Evolutionary conservation across 2,888 invertebrate species (phyloP), one percentile per base, ranked within the genome.

Genomic region (Epinotia demarniana): DNA sequence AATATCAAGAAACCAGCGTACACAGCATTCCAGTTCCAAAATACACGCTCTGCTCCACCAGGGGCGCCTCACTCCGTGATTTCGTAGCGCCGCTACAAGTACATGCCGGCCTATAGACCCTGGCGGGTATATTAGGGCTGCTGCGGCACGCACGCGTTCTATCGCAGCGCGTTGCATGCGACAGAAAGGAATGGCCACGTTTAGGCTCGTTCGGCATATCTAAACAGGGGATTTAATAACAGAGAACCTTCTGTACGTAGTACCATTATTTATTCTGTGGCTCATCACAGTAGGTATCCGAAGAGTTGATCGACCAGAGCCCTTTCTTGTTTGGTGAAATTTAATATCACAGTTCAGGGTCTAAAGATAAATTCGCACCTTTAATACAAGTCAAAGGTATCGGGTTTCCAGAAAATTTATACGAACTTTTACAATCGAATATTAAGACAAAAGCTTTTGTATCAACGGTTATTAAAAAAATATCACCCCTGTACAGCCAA

Each of bases 251-350:
- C 23, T 27, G 23, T 27, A 27, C 23, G 23, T 27, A 23, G 23
- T 27, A 27, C 23, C 3, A 27, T 27, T 27, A 2, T 1, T 27
- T 27, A 27, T 27, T 27, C 3, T 27, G 23, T 27, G 23, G 33
- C 8, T 33, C 33, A 33, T 69, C 23, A 74, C 46, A 46, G 63
- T 11, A 43, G 18, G 43, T 49, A 4, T 63, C 57, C 27, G 18
- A 61, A 49, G 27, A 63, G 23, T 46, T 69, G 70, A 71, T 70
- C 66, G 53, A 43, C 46, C 70, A 74, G 64, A 74, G 69, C 63
- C 64, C 70, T 55, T 71, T 64, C 18, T 55, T 27, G 46, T 58
- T 60, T 18, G 64, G n/a, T 69, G 12, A 60, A 74, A 58, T 60
- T 66, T 60, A 63, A 69, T 69, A 64, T 70, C 33, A 43, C 49